Evolutionary conservation across 2,888 invertebrate species (phyloP), one percentile per base, ranked within the genome.

Genomic region (Pollenia labialis): DNA sequence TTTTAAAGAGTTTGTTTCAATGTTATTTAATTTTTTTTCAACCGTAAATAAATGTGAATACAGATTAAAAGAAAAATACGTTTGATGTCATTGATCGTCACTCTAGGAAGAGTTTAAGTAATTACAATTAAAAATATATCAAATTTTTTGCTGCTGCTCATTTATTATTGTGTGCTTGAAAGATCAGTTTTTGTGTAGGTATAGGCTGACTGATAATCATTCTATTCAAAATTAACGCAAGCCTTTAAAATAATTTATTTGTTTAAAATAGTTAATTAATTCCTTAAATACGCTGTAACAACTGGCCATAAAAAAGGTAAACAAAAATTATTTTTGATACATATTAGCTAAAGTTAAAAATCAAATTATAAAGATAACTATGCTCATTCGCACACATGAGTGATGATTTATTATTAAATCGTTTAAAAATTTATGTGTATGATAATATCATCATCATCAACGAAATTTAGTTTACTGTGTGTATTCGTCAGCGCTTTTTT

Each of bases 11-110:
- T 75, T 75, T 85, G 68, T 75, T 68, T 85, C 52, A 58, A 68
- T 76, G 71, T 68, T 60, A 75, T 77, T 52, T 76, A 23, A 48
- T 56, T 16, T 66, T 50, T 32, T 46, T 48, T 68, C 48, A 72
- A 86, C 16, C 76, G 64, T 71, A 76, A 87, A 87, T 81, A 87
- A 87, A 87, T 87, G 80, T 84, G 80, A 81, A 83, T 81, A 82
- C 50, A 77, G 42, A 64, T 64, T 69, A 32, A 85, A 81, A 72
- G 46, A 54, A 76, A 62, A 69, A 69, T 12, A 56, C 48, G 46
- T 64, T 64, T 64, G 18, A 64, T 48, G 48, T 46, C 23, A 68
- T 68, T 46, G 23, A 64, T 62, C 62, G 62, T 60, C 62, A n/a
- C 42, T n/a, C n/a, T 69, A 11, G 18, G 23, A 76, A 64, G 52